Evolutionary conservation across 2,113 vertebrate species (phyloP).

Genomic region (Coptodon bakossiorum): DNA sequence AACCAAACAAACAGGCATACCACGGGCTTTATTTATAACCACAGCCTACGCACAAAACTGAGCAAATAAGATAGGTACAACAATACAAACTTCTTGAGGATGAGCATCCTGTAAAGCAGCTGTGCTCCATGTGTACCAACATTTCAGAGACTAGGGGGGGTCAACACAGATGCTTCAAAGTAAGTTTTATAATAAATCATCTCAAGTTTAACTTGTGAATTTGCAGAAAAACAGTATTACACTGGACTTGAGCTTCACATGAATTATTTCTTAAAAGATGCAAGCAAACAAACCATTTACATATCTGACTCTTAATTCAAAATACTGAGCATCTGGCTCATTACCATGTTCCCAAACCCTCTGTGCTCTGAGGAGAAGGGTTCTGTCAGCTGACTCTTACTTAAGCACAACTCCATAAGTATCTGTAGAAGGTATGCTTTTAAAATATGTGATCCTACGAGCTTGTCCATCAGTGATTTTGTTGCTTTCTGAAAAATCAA

Average conservation of each 20-base stretch:
- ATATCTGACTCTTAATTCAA: neutral
- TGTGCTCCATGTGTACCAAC: neutral
- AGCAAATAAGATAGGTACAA: neutral
- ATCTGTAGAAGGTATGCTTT: neutral
- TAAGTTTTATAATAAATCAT: neutral
- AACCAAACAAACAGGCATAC: neutral
- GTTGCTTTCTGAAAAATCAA: neutral
- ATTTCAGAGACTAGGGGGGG: neutral
- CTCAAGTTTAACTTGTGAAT: neutral
- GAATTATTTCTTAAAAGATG: neutral
- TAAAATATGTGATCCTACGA: neutral
- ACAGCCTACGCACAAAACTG: neutral
- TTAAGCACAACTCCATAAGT: neutral
- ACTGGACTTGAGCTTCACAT: neutral
- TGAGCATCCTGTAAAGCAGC: neutral
- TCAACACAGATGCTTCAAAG: neutral
- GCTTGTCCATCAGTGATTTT: neutral
- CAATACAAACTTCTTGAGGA: neutral
- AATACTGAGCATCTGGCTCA: neutral
- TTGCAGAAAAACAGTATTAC: neutral
- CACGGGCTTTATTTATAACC: neutral
- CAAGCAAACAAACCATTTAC: neutral
- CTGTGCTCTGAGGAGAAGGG: neutral
- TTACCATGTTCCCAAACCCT: neutral
- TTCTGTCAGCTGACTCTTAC: neutral